A percentile compares a stretch with the other conserved stretches of the same genome.
These are phyloP conservation scores for Lamellibrachia satsuma DNA, from an alignment of 2,888 invertebrate species.

Conservation along the genomic window DNA sequence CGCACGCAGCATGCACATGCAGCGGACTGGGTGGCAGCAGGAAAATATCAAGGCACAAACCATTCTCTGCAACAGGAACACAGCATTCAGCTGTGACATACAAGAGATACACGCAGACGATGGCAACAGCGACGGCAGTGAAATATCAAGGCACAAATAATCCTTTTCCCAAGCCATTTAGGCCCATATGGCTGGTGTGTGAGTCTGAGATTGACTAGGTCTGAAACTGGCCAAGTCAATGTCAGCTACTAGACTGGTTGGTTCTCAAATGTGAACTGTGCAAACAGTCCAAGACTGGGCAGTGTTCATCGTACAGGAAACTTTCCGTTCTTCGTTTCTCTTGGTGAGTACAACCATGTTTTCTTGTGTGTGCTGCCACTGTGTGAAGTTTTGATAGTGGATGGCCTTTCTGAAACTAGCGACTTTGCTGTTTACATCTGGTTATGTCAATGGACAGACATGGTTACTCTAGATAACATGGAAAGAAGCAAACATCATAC, in stretches of 20 bases:
- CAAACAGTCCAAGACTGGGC: background rate
- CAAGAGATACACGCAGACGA: constrained; percentile 13
- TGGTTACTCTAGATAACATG: background rate
- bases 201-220: background rate
- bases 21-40: background rate
- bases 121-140: background rate
- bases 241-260: background rate
- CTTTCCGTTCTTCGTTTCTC: background rate
- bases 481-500: background rate
- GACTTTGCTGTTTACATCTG: background rate
- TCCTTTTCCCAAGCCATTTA: background rate
- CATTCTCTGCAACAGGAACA: background rate
- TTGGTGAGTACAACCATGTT: background rate
- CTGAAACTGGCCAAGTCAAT: constrained; percentile 1
- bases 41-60: background rate
- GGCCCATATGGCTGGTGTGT: background rate
- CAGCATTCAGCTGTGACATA: constrained; percentile 1
- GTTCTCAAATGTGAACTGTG: background rate
- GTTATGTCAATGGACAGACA: background rate
- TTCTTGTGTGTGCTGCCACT: background rate
- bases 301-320: background rate
- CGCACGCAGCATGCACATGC: background rate
- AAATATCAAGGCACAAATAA: background rate
- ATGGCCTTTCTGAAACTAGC: background rate
- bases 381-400: background rate